Evolutionary conservation across 2,113 vertebrate genomes (phyloP), one percentile per base, ranked within the genome.

Genomic region (Leiothrix lutea): DNA sequence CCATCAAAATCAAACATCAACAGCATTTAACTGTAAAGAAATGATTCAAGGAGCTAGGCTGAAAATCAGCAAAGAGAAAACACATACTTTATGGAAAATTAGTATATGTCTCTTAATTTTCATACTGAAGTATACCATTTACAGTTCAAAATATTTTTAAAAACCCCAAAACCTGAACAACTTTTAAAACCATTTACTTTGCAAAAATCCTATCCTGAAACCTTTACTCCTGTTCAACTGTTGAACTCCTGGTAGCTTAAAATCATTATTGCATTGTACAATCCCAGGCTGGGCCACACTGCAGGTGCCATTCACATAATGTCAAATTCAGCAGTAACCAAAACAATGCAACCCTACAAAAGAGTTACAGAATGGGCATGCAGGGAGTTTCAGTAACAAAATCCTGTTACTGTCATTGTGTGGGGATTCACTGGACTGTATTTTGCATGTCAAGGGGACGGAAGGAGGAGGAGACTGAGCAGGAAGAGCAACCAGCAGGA

Each of bases 401-500:
- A 47, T 79, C 14, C 75, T 72, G 36, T 47, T 65, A 65, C 60
- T 53, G 62, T 50, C 56, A 71, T 16, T 87, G 80, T 57, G 71
- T 38, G 84, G 73, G 48, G 92, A 93, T 89, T 92, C 86, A 82
- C 60, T 93, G 73, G 77, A 91, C 18, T 66, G 81, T 66, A 86
- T 80, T 85, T 87, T 73, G 47, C 86, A 81, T 65, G 78, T 36
- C 90, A 94, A 89, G 85, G 57, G 86, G 73, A 79, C 79, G 92
- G 96, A 96, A 97, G 67, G 90, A 96, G 93, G 85, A 97, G 93
- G 94, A 90, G 92, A 95, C 88, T 92, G 33, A 42, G 88, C 91
- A 95, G 86, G 94, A 91, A 94, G 95, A 93, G 78, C 79, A 88
- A 74, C 87, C 93, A 96, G 85, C 96, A 96, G 95, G 87, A 96